A percentile compares a stretch with the other conserved stretches of the same genome.
Conservation (phyloP, 1,140 invertebrate species). For the Trinorchestia longiramus region DNA sequence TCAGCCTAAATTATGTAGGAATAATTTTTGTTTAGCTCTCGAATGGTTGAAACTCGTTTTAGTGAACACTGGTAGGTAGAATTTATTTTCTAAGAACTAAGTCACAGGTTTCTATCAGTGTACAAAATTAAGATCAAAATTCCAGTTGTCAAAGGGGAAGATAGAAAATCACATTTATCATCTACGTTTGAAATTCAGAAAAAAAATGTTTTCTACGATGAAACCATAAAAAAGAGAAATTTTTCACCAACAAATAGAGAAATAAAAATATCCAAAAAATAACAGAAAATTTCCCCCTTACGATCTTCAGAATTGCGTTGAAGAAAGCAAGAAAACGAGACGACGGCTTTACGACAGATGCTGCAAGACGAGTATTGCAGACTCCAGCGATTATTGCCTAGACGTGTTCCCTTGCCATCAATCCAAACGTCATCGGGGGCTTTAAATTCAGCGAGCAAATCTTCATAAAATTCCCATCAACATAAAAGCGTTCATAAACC, state of each 20-base stretch:
- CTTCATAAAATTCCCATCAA: slow-evolving; percentile 48
- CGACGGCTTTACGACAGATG: background rate
- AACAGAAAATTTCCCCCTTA: too few relatives aligned
- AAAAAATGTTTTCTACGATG: too few relatives aligned
- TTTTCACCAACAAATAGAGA: background rate
- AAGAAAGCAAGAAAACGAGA: background rate
- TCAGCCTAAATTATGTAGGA: too few relatives aligned
- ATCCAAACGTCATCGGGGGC: slow-evolving; percentile 34
- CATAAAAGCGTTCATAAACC: slow-evolving; percentile 47
- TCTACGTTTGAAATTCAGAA: too few relatives aligned
- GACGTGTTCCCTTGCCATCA: background rate
- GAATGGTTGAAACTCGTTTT: too few relatives aligned
- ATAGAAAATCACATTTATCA: too few relatives aligned
- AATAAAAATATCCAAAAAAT: background rate
- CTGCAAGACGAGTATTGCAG: background rate
- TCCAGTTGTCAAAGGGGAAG: background rate
- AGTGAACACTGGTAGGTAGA: too few relatives aligned
- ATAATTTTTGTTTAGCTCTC: too few relatives aligned
- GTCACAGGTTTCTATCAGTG: too few relatives aligned
- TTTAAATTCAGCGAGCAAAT: slow-evolving; percentile 37
- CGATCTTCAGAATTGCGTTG: background rate
- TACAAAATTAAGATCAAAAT: too few relatives aligned
- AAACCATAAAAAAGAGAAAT: background rate
- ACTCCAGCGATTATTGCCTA: background rate
- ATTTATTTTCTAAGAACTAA: too few relatives aligned